phyloP scores from a whole-genome alignment of 2,797 vertebrate genomes.

The Mus caroli region DNA sequence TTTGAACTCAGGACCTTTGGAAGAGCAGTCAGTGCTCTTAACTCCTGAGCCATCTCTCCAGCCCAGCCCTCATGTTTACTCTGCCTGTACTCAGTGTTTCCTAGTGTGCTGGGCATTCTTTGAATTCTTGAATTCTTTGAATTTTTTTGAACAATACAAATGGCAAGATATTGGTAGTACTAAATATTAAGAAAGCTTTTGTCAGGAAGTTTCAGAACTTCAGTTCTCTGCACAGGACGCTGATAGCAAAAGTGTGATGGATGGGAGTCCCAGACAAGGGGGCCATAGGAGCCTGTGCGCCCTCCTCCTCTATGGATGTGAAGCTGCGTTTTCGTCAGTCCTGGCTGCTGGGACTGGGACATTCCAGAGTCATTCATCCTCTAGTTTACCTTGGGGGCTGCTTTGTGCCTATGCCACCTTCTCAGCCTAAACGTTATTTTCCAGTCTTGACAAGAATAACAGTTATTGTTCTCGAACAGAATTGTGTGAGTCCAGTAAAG shows the following conservation, averaged over 20 bases:
- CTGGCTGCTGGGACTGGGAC: background rate
- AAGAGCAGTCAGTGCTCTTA: too few relatives aligned
- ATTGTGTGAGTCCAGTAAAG: background rate
- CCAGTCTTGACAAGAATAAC: background rate
- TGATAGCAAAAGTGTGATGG: background rate
- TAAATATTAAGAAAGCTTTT: background rate
- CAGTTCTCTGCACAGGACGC: background rate
- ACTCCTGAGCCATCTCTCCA: too few relatives aligned
- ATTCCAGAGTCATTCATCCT: background rate
- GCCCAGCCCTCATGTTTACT: background rate
- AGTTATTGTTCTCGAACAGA: background rate
- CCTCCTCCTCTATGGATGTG: accelerated
- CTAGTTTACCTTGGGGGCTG: background rate
- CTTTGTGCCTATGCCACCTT: background rate
- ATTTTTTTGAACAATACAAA: background rate
- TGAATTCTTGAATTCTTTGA: background rate
- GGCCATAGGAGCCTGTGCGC: background rate
- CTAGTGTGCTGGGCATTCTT: too few relatives aligned
- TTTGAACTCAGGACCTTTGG: too few relatives aligned
- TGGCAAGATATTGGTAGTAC: background rate
- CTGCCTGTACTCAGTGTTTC: background rate
- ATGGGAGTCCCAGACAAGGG: background rate
- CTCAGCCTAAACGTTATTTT: background rate
- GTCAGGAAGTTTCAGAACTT: background rate
- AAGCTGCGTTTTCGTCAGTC: background rate